A percentile compares a stretch with the other conserved stretches of the same genome.
Conservation (phyloP, 2,888 invertebrate species). For the Eledone cirrhosa region DNA sequence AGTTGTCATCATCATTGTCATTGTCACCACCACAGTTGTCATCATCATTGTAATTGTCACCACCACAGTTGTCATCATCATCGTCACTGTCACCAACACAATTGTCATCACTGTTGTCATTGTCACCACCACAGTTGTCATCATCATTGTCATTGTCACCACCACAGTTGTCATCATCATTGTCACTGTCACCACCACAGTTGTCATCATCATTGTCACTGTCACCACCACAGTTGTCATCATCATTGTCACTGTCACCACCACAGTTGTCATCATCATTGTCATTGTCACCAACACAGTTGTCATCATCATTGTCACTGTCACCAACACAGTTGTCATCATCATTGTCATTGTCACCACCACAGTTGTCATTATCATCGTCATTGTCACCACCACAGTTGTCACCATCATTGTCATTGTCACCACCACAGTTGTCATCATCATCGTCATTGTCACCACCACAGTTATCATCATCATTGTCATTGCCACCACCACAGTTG, state of each 20-base stretch:
- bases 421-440: not conserved
- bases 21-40: not conserved
- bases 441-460: constrained; percentile 6
- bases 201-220: not conserved
- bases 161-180: too few relatives aligned
- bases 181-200: too few relatives aligned
- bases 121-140: not conserved
- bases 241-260: not conserved
- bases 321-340: too few relatives aligned
- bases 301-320: too few relatives aligned
- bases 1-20: not conserved
- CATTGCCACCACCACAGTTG: too few relatives aligned
- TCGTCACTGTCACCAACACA: too few relatives aligned
- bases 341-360: not conserved
- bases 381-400: not conserved
- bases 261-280: not conserved
- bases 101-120: not conserved
- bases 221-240: not conserved
- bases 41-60: not conserved
- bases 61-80: not conserved
- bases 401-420: not conserved
- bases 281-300: too few relatives aligned
- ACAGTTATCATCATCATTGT: constrained; percentile 1
- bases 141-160: not conserved
- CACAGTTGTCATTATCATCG: not conserved